Conservation (phyloP, 2,113 vertebrate species). For the rat (Rattus norvegicus) region GRCr8 NC_086036.1:28297001-28297500, state of each 20-base stretch:
- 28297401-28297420: neutral
- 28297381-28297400: neutral
- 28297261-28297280: neutral
- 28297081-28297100: neutral
- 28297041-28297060: neutral
- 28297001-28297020: neutral
- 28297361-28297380: neutral
- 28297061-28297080: neutral
- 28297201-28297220: neutral
- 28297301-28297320: neutral
- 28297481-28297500: neutral
- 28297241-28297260: neutral
- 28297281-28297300: neutral
- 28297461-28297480: neutral
- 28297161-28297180: neutral
- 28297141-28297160: neutral
- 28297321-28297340: neutral
- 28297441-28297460: neutral
- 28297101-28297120: neutral
- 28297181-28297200: neutral
- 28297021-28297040: conserved; percentile 22
- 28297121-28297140: neutral
- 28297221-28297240: neutral
- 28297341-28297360: neutral
- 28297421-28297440: neutral